phyloP scores from a whole-genome alignment of 2,888 invertebrate genomes.

The Orthosia gothica region DNA sequence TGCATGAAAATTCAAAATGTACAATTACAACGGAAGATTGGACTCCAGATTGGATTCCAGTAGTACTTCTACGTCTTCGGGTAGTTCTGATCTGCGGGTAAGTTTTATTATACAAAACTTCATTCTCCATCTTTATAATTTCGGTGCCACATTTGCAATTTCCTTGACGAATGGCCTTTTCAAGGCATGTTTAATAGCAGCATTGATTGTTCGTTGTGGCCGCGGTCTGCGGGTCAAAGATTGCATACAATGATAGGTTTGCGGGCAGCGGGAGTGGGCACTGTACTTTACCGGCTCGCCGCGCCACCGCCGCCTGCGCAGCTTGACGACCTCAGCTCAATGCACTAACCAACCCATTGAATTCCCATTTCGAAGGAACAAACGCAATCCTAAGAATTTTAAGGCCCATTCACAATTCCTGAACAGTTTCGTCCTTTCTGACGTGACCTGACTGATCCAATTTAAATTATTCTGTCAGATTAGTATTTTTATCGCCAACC shows the following conservation, averaged over 20 bases:
- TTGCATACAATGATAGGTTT: conserved; percentile 68
- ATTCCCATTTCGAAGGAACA: conserved; percentile 15
- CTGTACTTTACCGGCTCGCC: conserved; percentile 48
- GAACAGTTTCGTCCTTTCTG: not conserved
- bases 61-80: conserved; percentile 86
- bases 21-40: conserved; percentile 79
- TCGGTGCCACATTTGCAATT: conserved; percentile 10
- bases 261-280: conserved; percentile 45
- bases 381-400: not conserved
- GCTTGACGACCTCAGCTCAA: conserved; percentile 51
- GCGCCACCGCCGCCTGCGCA: conserved; percentile 39
- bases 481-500: conserved; percentile 19
- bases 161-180: conserved; percentile 32
- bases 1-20: conserved; percentile 67
- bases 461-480: conserved; percentile 38
- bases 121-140: not conserved
- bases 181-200: conserved; percentile 26
- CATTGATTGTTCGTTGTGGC: conserved; percentile 62
- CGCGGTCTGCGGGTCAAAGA: conserved; percentile 69
- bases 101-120: conserved; percentile 54
- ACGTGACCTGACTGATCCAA: conserved; percentile 20
- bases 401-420: not conserved
- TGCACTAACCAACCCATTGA: conserved; percentile 45
- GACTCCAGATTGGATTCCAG: conserved; percentile 81
- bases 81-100: conserved; percentile 87